Conservation (phyloP, 2,113 vertebrate genomes). For the Nipponia nippon region DNA sequence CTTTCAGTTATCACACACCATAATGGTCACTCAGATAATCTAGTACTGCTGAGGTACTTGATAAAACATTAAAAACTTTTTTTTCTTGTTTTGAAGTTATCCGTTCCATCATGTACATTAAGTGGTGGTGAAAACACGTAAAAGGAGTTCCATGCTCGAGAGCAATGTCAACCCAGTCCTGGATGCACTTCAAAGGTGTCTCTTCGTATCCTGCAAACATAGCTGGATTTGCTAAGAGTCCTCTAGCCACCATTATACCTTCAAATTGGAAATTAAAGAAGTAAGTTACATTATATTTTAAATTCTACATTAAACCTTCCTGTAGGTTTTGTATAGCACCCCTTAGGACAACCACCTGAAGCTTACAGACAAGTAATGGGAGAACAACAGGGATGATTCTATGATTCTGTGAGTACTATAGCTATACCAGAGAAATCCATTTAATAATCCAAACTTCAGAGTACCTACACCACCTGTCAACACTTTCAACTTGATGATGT, state of each 20-base stretch:
- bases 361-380: background rate
- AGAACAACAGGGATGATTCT: background rate
- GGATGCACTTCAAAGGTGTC: slow-evolving; percentile 89
- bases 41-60: slow-evolving; percentile 91
- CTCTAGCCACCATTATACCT: slow-evolving; percentile 95
- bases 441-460: background rate
- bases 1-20: slow-evolving; percentile 49
- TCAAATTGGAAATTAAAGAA: slow-evolving; percentile 18
- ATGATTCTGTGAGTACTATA: background rate
- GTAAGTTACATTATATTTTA: background rate
- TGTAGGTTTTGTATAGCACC: background rate
- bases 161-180: slow-evolving; percentile 94
- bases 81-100: slow-evolving; percentile 93
- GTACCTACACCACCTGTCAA: background rate
- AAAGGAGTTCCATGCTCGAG: slow-evolving; percentile 91
- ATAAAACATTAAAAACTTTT: slow-evolving; percentile 89
- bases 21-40: slow-evolving; percentile 90
- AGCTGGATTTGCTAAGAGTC: slow-evolving; percentile 91
- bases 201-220: slow-evolving; percentile 93
- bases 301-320: background rate
- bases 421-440: background rate
- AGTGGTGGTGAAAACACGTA: slow-evolving; percentile 94
- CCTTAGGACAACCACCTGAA: background rate
- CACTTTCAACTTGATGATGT: background rate
- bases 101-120: slow-evolving; percentile 97